Evolutionary conservation across 53 echinoderm and acorn worm genomes (phyloP).

Genomic region (Temnopleurus reevesii): DNA sequence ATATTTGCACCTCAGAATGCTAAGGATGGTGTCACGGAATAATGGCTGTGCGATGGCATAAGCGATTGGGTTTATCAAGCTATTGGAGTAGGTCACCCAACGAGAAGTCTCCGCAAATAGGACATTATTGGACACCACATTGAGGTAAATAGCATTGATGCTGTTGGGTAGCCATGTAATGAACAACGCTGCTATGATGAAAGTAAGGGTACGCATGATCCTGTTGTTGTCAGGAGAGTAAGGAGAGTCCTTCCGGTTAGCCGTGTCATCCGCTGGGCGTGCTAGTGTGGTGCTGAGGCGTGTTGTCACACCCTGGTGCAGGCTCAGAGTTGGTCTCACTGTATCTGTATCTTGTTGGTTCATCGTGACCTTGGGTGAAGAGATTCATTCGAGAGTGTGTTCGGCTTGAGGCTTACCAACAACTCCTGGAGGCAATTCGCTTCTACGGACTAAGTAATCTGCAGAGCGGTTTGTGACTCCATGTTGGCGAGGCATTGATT

Average conservation of each 20-base stretch:
- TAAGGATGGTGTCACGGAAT: not conserved
- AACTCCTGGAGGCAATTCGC: not conserved
- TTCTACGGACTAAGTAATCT: not conserved
- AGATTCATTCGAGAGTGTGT: too few relatives aligned
- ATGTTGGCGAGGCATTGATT: not conserved
- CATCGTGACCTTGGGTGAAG: too few relatives aligned
- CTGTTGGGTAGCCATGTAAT: not conserved
- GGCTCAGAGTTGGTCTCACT: not conserved
- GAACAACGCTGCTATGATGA: slow-evolving; percentile 1
- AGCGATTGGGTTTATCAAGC: slow-evolving; percentile 2
- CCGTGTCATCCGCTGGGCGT: not conserved
- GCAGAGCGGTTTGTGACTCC: not conserved
- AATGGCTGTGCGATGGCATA: not conserved
- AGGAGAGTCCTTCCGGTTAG: not conserved
- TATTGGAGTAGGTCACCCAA: slow-evolving; percentile 8
- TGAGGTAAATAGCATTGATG: not conserved
- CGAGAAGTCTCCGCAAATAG: not conserved
- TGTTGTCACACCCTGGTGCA: not conserved
- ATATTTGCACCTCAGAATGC: not conserved
- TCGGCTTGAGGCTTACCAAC: not conserved
- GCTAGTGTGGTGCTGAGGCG: not conserved
- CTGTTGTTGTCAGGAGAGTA: not conserved
- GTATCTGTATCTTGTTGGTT: not conserved
- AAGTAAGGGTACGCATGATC: slow-evolving; percentile 18
- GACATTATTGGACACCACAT: not conserved